These are phyloP conservation scores for Corydoras sp. DNA, from an alignment of 2,113 vertebrate species.

Conservation along the genomic window DNA sequence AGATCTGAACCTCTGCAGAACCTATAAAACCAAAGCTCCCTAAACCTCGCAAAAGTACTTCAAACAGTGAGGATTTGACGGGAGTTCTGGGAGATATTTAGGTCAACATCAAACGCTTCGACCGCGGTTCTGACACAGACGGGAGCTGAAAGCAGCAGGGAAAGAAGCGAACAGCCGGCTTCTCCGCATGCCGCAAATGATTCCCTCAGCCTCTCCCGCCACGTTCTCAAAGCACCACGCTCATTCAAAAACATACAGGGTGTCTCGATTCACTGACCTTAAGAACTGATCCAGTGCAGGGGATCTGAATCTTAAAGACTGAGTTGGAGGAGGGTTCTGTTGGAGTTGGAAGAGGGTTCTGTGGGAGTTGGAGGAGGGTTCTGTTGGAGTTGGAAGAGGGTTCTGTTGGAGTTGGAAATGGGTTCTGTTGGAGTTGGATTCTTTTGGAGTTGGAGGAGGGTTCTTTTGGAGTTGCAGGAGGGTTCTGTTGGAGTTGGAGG, in stretches of 20 bases:
- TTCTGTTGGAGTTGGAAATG: too few species aligned
- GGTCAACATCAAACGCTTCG: conserved; percentile 43
- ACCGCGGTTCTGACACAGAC: conserved; percentile 34
- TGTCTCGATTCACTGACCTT: neutral
- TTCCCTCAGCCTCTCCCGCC: conserved; percentile 9
- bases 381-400: too few species aligned
- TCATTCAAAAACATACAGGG: neutral
- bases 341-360: too few species aligned
- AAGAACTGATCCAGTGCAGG: neutral
- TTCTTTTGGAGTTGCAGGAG: too few species aligned
- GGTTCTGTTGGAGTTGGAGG: too few species aligned
- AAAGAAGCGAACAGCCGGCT: conserved; percentile 25
- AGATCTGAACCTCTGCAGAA: too few species aligned
- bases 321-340: too few species aligned
- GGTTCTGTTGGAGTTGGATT: too few species aligned
- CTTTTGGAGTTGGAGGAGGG: too few species aligned
- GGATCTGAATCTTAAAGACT: too few species aligned
- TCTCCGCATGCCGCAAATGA: conserved; percentile 27
- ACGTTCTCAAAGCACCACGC: neutral
- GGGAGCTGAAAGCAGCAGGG: conserved; percentile 32
- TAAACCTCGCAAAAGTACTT: conserved; percentile 34
- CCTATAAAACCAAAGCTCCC: neutral
- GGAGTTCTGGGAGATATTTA: conserved; percentile 33
- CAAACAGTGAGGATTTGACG: conserved; percentile 25
- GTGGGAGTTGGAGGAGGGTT: too few species aligned